These are phyloP conservation scores for Heterocephalus glaber DNA, from an alignment of 2,113 vertebrate species.

Conservation along the genomic window DNA sequence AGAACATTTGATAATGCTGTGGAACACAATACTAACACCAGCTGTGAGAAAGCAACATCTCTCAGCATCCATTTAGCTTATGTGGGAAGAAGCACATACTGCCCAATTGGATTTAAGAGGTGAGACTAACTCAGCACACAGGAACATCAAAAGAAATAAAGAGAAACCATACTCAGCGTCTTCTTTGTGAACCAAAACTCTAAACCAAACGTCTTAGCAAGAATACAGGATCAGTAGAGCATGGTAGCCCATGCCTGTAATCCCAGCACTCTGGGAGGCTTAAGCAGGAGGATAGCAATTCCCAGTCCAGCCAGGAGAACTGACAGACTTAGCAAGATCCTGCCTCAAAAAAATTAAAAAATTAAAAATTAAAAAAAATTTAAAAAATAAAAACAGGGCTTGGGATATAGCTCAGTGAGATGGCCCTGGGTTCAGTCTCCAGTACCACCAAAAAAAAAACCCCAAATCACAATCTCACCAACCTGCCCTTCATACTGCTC, in stretches of 20 bases:
- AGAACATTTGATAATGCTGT: not conserved
- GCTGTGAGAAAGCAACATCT: not conserved
- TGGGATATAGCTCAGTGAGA: not conserved
- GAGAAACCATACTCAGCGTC: not conserved
- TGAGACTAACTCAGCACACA: slow-evolving; percentile 20
- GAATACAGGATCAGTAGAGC: not conserved
- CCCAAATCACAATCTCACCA: not conserved
- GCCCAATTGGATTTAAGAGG: slow-evolving; percentile 29
- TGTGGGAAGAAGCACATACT: not conserved
- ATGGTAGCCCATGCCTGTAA: not conserved
- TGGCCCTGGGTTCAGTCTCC: not conserved
- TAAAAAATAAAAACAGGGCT: not conserved
- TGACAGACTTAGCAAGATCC: not conserved
- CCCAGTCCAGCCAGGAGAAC: not conserved
- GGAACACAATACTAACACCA: not conserved
- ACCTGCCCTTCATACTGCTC: not conserved
- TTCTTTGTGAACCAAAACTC: slow-evolving; percentile 12
- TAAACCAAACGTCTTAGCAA: slow-evolving; percentile 10
- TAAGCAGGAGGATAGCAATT: not conserved
- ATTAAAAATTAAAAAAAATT: no score
- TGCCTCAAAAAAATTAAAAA: no score
- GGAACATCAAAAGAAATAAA: slow-evolving; percentile 28
- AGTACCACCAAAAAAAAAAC: not conserved
- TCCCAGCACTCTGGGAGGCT: not conserved
- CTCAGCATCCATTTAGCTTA: not conserved